Evolutionary conservation across 2,113 vertebrate genomes (phyloP).

Genomic region (Tupaia tana): DNA sequence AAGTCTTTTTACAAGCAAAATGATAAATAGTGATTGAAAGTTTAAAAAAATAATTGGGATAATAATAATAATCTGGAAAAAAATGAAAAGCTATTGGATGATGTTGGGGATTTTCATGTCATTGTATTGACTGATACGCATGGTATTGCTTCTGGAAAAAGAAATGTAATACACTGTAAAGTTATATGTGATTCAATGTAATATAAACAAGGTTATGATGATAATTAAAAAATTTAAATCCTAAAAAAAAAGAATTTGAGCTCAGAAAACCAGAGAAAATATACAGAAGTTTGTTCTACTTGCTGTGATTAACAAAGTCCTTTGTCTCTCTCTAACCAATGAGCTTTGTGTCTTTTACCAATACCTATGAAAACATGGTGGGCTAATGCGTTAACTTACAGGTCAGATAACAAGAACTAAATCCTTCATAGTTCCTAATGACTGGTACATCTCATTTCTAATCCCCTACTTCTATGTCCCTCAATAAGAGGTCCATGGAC

Average conservation of each 20-base stretch:
- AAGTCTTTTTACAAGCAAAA: no score
- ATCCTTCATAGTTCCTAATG: not conserved
- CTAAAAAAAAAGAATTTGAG: not conserved
- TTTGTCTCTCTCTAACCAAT: not conserved
- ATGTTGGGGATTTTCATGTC: no score
- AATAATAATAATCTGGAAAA: no score
- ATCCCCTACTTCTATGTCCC: not conserved
- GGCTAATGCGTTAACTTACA: not conserved
- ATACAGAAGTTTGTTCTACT: not conserved
- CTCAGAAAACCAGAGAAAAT: not conserved
- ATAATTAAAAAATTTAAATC: no score
- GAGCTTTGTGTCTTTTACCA: not conserved
- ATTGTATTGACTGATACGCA: no score
- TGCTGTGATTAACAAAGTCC: not conserved
- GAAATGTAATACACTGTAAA: no score
- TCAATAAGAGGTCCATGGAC: not conserved
- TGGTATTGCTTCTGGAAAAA: no score
- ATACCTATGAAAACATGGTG: not conserved
- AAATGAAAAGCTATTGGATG: no score
- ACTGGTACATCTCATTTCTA: not conserved
- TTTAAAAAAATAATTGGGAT: no score
- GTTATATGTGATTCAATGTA: no score
- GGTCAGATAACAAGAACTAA: not conserved
- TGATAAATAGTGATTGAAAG: no score
- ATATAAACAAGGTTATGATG: no score